Percentiles rank a stretch among this genome's conserved stretches.
phyloP scores from a whole-genome alignment of 1,140 invertebrate species.

The Nylanderia fulva region DNA sequence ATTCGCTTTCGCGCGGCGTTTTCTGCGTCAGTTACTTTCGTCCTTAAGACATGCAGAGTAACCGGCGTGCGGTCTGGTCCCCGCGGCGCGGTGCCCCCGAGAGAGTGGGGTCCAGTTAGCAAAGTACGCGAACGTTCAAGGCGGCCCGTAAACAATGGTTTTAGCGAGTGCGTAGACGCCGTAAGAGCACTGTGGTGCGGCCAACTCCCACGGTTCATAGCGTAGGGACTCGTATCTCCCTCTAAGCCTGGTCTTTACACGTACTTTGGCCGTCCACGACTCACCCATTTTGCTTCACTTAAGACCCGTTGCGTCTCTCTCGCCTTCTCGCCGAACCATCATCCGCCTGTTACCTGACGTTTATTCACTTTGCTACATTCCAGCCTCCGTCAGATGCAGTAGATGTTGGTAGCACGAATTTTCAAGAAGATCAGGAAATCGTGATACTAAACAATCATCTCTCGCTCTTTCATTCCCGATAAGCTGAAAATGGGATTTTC shows the following conservation, averaged over 20 bases:
- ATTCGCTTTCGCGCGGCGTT: slow-evolving; percentile 12
- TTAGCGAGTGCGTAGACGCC: slow-evolving; percentile 80
- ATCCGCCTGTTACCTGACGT: slow-evolving; percentile 74
- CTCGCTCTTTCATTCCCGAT: slow-evolving; percentile 59
- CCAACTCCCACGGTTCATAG: slow-evolving; percentile 81
- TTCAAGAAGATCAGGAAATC: neutral
- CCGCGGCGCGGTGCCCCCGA: slow-evolving; percentile 41
- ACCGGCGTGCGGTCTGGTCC: slow-evolving; percentile 16
- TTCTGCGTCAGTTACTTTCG: slow-evolving; percentile 56
- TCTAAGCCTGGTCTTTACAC: slow-evolving; percentile 69
- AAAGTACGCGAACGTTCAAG: slow-evolving; percentile 78
- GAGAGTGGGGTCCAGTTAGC: slow-evolving; percentile 80
- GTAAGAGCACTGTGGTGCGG: slow-evolving; percentile 44
- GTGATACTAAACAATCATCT: slow-evolving; percentile 69
- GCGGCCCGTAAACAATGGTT: slow-evolving; percentile 82
- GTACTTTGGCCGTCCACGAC: slow-evolving; percentile 74
- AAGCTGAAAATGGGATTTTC: slow-evolving; percentile 49
- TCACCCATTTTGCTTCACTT: slow-evolving; percentile 80
- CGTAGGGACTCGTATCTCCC: slow-evolving; percentile 34
- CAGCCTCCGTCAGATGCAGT: slow-evolving; percentile 77
- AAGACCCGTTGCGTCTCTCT: slow-evolving; percentile 41
- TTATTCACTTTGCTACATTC: slow-evolving; percentile 79
- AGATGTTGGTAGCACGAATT: slow-evolving; percentile 60
- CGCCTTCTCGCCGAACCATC: slow-evolving; percentile 53
- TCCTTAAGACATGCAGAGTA: slow-evolving; percentile 46